These are phyloP conservation scores for Dolichopus griseipennis DNA, from an alignment of 2,888 invertebrate genomes.

Conservation along the genomic window DNA sequence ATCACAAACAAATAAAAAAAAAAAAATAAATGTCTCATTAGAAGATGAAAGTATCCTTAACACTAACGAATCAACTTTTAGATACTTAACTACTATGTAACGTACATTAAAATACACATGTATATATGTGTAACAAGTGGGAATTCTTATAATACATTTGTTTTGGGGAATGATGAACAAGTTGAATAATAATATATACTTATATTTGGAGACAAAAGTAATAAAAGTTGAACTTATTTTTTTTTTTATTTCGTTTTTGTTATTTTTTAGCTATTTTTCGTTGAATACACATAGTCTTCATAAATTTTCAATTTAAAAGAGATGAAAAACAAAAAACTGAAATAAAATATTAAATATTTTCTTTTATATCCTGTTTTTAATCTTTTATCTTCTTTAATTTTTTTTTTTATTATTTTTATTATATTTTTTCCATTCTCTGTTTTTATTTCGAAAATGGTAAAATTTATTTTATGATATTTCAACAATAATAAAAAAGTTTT, in stretches of 20 bases:
- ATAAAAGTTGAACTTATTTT: background rate
- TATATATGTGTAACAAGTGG: slow-evolving; percentile 2
- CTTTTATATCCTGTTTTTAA: background rate
- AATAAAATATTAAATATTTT: background rate
- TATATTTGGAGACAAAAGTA: background rate
- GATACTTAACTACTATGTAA: background rate
- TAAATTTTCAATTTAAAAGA: background rate
- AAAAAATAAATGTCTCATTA: background rate
- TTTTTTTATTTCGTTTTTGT: no score
- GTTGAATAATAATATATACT: no score
- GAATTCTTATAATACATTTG: background rate
- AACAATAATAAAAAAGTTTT: background rate
- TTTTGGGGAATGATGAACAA: background rate
- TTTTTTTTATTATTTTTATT: background rate
- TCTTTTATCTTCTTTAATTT: background rate
- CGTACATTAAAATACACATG: background rate
- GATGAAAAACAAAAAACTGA: background rate
- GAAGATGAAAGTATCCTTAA: background rate
- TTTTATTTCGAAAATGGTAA: background rate
- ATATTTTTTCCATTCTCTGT: no score
- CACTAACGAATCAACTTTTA: background rate
- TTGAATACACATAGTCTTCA: background rate
- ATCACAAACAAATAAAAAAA: no score
- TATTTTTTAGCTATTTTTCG: background rate
- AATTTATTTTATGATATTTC: background rate